A percentile compares a stretch with the other conserved stretches of the same genome.
Evolutionary conservation across 1,140 invertebrate species (phyloP).

Genomic region (Zeugodacus cucurbitae): DNA sequence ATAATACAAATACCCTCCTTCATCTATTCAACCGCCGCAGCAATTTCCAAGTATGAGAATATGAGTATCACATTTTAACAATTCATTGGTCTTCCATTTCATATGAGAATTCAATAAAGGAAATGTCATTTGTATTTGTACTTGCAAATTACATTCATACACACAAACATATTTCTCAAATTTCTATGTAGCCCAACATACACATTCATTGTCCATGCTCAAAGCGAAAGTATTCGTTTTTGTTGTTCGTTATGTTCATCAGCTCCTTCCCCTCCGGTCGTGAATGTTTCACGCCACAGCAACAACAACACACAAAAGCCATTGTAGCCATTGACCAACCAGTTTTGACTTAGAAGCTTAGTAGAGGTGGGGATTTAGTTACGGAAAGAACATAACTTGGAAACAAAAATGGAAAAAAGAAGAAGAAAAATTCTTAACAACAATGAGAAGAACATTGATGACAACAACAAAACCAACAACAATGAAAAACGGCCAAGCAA

Average conservation of each 20-base stretch:
- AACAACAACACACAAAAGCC: not conserved
- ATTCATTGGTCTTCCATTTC: not conserved
- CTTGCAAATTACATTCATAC: not conserved
- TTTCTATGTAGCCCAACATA: not conserved
- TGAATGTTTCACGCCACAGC: not conserved
- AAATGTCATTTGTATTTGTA: not conserved
- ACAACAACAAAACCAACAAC: not conserved
- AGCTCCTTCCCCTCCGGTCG: too few species aligned
- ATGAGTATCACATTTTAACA: not conserved
- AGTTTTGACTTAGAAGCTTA: not conserved
- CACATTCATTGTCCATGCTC: not conserved
- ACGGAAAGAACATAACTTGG: not conserved
- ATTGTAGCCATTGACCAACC: conserved; percentile 20
- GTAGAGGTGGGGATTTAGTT: not conserved
- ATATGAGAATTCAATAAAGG: not conserved
- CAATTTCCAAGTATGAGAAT: not conserved
- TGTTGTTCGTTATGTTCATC: not conserved
- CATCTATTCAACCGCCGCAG: too few species aligned
- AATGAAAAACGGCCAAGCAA: not conserved
- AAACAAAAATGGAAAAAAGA: not conserved
- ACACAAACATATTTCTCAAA: not conserved
- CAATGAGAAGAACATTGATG: not conserved
- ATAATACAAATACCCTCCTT: too few species aligned
- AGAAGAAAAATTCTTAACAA: not conserved
- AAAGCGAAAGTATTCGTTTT: not conserved